Evolutionary conservation across 64 coral and sea anemone species (phyloP), one percentile per base, ranked within the genome.

Genomic region (Montipora cactus): DNA sequence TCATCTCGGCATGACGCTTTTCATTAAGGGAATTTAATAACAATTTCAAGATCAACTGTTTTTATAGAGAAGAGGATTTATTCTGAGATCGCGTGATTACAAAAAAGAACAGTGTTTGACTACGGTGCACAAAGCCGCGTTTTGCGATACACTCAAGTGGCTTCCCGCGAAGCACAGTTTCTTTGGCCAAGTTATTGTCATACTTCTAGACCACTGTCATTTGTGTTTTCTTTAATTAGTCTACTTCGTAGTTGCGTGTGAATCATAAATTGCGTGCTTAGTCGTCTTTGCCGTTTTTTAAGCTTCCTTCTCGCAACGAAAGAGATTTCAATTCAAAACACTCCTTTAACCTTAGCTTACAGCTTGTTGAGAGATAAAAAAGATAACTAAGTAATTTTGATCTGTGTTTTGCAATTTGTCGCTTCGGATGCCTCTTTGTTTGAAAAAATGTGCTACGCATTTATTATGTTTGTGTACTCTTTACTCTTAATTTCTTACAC

Each of bases 1-100:
- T 44, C 7, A 16, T 82, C 80, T 64, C 80, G 23, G 55, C 57
- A 82, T 82, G 80, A 21, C 57, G 80, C 80, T 47, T 64, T 21
- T 4, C 23, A 82, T 14, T 25, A 45, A 64, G 22, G 58, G 13
- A 58, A 82, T 82, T 82, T 45, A 21, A 19, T 44, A 12, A 64
- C 18, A 51, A 15, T 81, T 58, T 82, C 25, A 15, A 64, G 55
- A 82, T 19, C 81, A 71, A 86, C 46, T 50, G 82, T 45, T 69
- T 47, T n/a, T 37, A 37, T 37, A 19, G 66, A 5, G 16, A 44
- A 20, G 62, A 67, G 44, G 66, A 50, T 50, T 70, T 12, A 71
- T 86, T 71, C 55, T 2, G 44, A 49, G 11, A 86, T 86, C 66
- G 82, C 82, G 66, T 86, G 37, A 37, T 37, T 37, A 37, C 37